Evolutionary conservation across 2,888 invertebrate species (phyloP), one percentile per base, ranked within the genome.

Genomic region (Actias luna): DNA sequence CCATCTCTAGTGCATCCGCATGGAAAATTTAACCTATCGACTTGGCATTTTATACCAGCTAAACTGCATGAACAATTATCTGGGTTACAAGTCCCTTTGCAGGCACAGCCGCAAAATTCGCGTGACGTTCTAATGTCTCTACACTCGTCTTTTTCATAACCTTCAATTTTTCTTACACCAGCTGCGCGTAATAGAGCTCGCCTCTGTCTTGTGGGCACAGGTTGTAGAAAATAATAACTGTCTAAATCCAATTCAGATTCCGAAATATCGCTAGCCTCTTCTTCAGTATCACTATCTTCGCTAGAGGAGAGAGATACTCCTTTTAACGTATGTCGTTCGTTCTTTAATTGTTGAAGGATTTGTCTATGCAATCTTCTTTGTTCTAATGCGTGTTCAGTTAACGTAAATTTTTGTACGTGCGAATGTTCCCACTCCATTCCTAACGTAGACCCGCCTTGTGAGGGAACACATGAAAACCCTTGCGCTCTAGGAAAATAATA

Each of bases 1-100:
- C 98, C 98, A 77, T 98, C 98, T 73, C 97, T 95, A 2, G 97
- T 96, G 87, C 99, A 99, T 14, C 99, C 98, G 85, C 99, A 99
- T 0, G 99, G 99, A 83, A 99, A 99, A 80, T 97, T 98, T 66
- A 97, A 94, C 66, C 99, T 94, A 88, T 99, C 99, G 62, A 99
- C 99, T 94, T 99, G 99, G 85, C 99, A 99, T 93, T 99, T 98
- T 71, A 99, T 99, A 67, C 98, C 98, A 57, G 97, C 97, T 80
- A 97, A 95, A 83, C 98, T 97, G 90, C 99, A 99, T 18, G 97
- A 96, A 86, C 99, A 99, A 27, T 96, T 98, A 77, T 98, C 98
- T 1, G 99, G 99, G 92, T 98, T 98, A 90, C 99, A 99, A 80
- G 96, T 96, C 60, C 97, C 97, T 85, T 98, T 96, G 83, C 98